Conservation (phyloP, 2,797 vertebrate genomes). For the Pangasius macronema region DNA sequence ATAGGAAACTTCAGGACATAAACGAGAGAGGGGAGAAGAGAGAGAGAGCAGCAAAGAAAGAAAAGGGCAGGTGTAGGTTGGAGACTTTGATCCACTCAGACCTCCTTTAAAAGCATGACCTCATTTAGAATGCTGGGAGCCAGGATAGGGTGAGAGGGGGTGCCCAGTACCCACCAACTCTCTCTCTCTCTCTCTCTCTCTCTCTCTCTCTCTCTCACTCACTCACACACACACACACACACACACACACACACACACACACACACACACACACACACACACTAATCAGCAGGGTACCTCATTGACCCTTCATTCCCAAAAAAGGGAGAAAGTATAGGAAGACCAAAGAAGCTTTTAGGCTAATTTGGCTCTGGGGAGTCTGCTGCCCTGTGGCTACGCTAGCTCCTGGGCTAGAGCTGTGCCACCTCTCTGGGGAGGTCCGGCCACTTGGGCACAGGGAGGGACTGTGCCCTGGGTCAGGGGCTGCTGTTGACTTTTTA, state of each 20-base stretch:
- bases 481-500: slow-evolving; percentile 82
- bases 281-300: slow-evolving; percentile 55
- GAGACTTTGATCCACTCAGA: slow-evolving; percentile 77
- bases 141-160: slow-evolving; percentile 61
- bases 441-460: slow-evolving; percentile 56
- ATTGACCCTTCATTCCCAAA: slow-evolving; percentile 51
- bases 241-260: slow-evolving; percentile 43
- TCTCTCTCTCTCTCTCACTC: slow-evolving; percentile 16
- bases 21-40: slow-evolving; percentile 48
- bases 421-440: slow-evolving; percentile 34
- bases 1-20: slow-evolving; percentile 59
- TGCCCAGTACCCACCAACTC: slow-evolving; percentile 61
- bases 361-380: slow-evolving; percentile 78
- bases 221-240: slow-evolving; percentile 48
- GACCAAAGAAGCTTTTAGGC: slow-evolving; percentile 66
- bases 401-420: slow-evolving; percentile 55
- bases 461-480: slow-evolving; percentile 73
- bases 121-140: slow-evolving; percentile 86
- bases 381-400: slow-evolving; percentile 40
- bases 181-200: slow-evolving; percentile 46
- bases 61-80: slow-evolving; percentile 78
- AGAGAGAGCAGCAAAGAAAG: slow-evolving; percentile 60
- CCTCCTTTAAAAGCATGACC: slow-evolving; percentile 80
- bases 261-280: slow-evolving; percentile 43
- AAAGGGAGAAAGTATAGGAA: slow-evolving; percentile 32